Evolutionary conservation across 2,797 vertebrate species (phyloP).

Genomic region (Staurois parvus): DNA sequence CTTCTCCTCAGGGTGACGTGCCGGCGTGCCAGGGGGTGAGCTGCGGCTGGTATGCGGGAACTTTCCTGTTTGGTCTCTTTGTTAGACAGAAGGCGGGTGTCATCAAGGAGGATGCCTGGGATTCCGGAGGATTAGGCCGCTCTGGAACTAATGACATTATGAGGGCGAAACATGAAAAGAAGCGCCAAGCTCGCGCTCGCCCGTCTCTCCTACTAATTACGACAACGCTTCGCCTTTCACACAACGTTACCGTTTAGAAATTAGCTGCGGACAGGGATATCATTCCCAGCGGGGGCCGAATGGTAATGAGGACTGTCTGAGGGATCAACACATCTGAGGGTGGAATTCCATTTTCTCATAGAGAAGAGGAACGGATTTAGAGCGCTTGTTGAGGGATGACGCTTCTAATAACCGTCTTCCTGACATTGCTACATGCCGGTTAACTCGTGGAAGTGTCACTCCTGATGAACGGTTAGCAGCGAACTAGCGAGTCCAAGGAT

Average conservation of each 20-base stretch:
- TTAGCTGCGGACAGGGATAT: slow-evolving; percentile 15
- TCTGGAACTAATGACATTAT: slow-evolving; percentile 82
- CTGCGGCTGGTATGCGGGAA: slow-evolving; percentile 84
- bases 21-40: slow-evolving; percentile 79
- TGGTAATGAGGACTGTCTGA: too few relatives aligned
- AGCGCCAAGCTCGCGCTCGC: slow-evolving; percentile 61
- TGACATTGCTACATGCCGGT: too few relatives aligned
- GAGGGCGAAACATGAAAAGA: slow-evolving; percentile 72
- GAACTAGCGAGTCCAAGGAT: too few relatives aligned
- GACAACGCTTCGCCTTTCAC: slow-evolving; percentile 58
- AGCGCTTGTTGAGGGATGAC: not conserved
- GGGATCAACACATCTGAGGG: too few relatives aligned
- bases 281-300: not conserved
- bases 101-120: slow-evolving; percentile 81
- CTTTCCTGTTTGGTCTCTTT: slow-evolving; percentile 66
- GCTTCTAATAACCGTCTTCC: not conserved
- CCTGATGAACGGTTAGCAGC: too few relatives aligned
- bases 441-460: too few relatives aligned
- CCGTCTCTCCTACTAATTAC: slow-evolving; percentile 59
- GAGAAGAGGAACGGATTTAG: slow-evolving; percentile 1
- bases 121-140: slow-evolving; percentile 84
- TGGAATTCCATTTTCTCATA: not conserved
- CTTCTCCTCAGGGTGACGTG: slow-evolving; percentile 86
- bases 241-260: slow-evolving; percentile 47
- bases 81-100: slow-evolving; percentile 43